phyloP scores from a whole-genome alignment of 2,113 vertebrate species.

The Dinomys branickii region DNA sequence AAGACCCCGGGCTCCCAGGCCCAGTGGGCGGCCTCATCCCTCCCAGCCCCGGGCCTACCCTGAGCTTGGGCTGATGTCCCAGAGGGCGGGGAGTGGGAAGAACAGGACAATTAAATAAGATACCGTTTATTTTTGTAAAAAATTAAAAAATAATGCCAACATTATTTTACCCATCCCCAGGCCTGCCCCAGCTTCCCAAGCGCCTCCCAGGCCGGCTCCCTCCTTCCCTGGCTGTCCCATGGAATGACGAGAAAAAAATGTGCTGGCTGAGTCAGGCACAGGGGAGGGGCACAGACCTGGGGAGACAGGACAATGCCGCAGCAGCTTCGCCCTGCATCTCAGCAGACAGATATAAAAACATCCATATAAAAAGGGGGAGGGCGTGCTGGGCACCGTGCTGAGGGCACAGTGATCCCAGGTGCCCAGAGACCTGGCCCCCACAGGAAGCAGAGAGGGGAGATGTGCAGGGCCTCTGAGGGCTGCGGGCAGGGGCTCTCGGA shows the following conservation, averaged over 20 bases:
- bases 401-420: too few relatives aligned
- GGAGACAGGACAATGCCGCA: slow-evolving; percentile 56
- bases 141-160: slow-evolving; percentile 82
- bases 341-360: slow-evolving; percentile 81
- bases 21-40: background rate
- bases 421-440: too few relatives aligned
- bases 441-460: background rate
- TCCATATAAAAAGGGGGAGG: slow-evolving; percentile 72
- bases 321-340: slow-evolving; percentile 62
- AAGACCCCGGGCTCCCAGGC: slow-evolving; percentile 25
- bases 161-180: slow-evolving; percentile 66
- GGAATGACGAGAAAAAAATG: background rate
- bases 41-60: background rate
- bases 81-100: slow-evolving; percentile 68
- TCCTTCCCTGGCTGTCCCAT: background rate
- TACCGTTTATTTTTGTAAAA: slow-evolving; percentile 80
- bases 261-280: slow-evolving; percentile 21
- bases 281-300: background rate
- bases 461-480: background rate
- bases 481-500: background rate
- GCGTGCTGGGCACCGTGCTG: slow-evolving; percentile 30
- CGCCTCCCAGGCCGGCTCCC: background rate
- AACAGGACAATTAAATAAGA: slow-evolving; percentile 80
- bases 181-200: slow-evolving; percentile 50
- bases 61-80: slow-evolving; percentile 31